phyloP scores from a whole-genome alignment of 2,797 vertebrate species.

The Monodelphis domestica region DNA sequence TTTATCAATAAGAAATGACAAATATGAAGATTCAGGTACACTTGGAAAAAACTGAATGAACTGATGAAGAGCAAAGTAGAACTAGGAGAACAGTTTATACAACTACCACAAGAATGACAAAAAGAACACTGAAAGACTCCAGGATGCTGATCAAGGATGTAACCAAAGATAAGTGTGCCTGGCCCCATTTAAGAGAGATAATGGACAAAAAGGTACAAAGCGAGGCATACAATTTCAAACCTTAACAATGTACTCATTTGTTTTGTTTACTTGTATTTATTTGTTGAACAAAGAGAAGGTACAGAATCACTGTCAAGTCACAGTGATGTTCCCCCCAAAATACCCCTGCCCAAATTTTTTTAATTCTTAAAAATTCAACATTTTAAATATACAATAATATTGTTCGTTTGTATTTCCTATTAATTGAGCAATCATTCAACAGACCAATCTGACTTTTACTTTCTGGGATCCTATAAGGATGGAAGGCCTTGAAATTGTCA shows the following conservation, averaged over 20 bases:
- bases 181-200: background rate
- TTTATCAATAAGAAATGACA: background rate
- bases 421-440: conserved; percentile 31
- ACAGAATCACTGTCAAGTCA: background rate
- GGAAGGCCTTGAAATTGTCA: conserved; percentile 40
- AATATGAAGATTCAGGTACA: background rate
- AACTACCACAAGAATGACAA: background rate
- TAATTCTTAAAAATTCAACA: background rate
- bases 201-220: background rate
- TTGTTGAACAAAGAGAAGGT: background rate
- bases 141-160: background rate
- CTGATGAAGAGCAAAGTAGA: background rate
- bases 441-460: conserved; percentile 35
- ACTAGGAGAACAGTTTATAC: background rate
- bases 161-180: background rate
- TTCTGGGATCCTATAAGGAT: background rate
- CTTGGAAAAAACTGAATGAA: background rate
- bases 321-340: background rate
- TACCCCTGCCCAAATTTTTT: background rate
- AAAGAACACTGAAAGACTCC: background rate
- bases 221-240: background rate
- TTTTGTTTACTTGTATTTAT: background rate
- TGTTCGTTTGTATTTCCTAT: conserved; percentile 27
- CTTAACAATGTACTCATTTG: background rate
- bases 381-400: conserved; percentile 45